Base-by-base conservation (phyloP, 2,888 invertebrate genomes). In the Pachliopta kotzebuea region DNA sequence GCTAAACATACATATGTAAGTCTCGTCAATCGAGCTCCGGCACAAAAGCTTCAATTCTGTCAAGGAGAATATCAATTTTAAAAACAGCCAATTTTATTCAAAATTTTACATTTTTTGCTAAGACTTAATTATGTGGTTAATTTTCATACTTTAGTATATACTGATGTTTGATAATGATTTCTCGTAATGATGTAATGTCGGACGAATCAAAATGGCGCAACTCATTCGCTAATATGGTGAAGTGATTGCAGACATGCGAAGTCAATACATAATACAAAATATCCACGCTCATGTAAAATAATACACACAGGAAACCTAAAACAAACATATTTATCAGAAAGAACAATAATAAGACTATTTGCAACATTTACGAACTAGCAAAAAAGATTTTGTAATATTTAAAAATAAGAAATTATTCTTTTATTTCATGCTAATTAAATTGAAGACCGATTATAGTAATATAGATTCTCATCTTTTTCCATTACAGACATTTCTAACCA, bases 241-340 rank as follows among this genome's bases (percentile, higher is more conserved):
- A 86, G 63, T 88, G 80, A 20, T 77, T 77, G 67, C 88, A 90
- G 0, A 87, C 76, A 21, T 86, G 86, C 20, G 84, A 82, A 0
- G 88, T 84, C 55, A 88, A 61, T 4, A 85, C 73, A 55, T 79
- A 87, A 63, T 87, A 90, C 0, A 89, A 61, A 0, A 83, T 81
- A 64, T 90, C 90, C 0, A 79, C 74, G 0, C 83, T 81, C 0
- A 84, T 81, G 50, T 73, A 85, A 67, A 74, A 87, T 23, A 86
- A 62, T 0, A 84, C 79, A 66, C 88, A 86, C 23, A 81, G 71
- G 49, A 80, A 86, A 70, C 86, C 90, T 90, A 76, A 29, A 81
- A 9, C 21, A 21, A 29, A 45, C n/a, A 45, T n/a, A 45, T 45
- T n/a, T 45, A n/a, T 18, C n/a, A n/a, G 45, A 18, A n/a, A 45